Percentiles rank a stretch among this genome's conserved stretches.
These are phyloP conservation scores for Sceloporus tristichus DNA, from an alignment of 2,113 vertebrate genomes.

Conservation along the genomic window DNA sequence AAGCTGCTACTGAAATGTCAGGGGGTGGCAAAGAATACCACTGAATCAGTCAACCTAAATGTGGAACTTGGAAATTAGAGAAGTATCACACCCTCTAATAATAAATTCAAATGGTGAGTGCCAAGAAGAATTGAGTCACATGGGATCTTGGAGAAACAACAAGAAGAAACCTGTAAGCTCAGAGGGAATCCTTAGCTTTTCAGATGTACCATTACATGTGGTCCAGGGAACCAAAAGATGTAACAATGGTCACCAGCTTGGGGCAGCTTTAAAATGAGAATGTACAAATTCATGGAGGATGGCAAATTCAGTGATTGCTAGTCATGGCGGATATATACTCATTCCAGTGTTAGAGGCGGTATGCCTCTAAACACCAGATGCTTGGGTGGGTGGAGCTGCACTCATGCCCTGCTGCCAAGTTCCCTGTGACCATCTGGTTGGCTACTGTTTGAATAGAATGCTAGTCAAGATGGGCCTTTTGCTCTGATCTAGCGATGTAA, in stretches of 20 bases:
- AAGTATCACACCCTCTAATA: background rate
- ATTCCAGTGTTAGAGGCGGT: background rate
- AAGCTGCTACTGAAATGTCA: background rate
- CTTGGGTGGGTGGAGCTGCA: no score
- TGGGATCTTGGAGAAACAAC: background rate
- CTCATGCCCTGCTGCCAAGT: no score
- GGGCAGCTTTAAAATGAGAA: background rate
- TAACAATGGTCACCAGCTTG: background rate
- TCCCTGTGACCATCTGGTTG: no score
- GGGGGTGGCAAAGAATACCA: background rate
- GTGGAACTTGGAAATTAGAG: background rate
- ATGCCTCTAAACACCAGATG: no score
- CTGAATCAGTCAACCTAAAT: background rate
- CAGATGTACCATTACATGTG: no score
- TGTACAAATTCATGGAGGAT: background rate
- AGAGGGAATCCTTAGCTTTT: background rate
- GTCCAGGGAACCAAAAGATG: background rate
- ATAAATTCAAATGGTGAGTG: background rate
- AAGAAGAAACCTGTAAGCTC: background rate
- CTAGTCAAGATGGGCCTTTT: no score
- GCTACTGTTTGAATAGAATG: no score
- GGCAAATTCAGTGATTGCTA: no score
- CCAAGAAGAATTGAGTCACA: background rate
- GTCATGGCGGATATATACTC: background rate
- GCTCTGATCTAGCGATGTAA: no score